phyloP scores from a whole-genome alignment of 2,797 vertebrate genomes.

The Peromyscus aztecus region DNA sequence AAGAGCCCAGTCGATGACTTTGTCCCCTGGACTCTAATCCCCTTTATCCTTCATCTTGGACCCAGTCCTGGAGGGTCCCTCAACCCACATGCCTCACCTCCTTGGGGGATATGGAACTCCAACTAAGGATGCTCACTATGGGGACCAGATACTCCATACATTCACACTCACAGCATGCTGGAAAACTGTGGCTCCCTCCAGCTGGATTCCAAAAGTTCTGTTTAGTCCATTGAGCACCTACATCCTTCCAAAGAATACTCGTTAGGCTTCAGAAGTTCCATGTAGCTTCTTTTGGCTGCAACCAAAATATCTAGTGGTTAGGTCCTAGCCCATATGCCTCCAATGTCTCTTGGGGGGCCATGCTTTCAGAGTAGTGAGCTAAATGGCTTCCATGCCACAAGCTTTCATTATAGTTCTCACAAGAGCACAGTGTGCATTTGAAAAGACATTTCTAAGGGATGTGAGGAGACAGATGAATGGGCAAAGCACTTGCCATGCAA shows the following conservation, averaged over 20 bases:
- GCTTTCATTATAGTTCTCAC: rapidly evolving
- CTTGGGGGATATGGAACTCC: neutral
- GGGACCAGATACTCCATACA: neutral
- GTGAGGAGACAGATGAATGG: neutral
- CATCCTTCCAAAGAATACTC: neutral
- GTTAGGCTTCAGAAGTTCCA: neutral
- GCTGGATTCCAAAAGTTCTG: neutral
- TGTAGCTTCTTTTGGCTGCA: neutral
- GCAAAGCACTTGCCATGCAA: neutral
- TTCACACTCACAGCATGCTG: neutral
- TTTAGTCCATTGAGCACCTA: neutral
- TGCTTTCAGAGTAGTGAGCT: neutral
- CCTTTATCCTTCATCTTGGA: neutral
- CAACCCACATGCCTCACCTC: neutral
- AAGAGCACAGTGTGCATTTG: neutral
- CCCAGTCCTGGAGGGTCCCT: neutral
- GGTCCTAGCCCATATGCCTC: too few species aligned
- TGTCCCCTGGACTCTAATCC: neutral
- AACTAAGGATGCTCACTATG: neutral
- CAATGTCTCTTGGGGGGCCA: neutral
- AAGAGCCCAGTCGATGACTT: neutral
- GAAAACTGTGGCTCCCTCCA: neutral
- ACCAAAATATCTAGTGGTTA: neutral
- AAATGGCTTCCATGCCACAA: rapidly evolving
- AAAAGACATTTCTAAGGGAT: neutral